Evolutionary conservation across 2,888 invertebrate genomes (phyloP), one percentile per base, ranked within the genome.

Genomic region (Steinernema hermaphroditum): DNA sequence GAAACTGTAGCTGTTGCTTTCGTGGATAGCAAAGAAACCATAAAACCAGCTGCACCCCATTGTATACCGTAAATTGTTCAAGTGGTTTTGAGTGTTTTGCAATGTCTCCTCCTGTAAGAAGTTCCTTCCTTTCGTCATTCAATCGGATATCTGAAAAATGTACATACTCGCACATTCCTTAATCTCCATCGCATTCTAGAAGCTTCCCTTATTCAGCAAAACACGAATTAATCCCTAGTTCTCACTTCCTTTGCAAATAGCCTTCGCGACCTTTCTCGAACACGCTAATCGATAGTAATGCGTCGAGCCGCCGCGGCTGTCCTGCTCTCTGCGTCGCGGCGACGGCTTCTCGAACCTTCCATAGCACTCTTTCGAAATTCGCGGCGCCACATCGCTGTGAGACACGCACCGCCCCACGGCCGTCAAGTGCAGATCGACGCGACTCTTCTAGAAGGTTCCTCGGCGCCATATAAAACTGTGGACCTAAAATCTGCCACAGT

Each of bases 401-500:
- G 54, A 54, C 24, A 22, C 54, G 22, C 29, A 6, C 54, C 6
- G 2, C 29, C 54, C 54, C 4, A n/a, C 16, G 9, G 46, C 46
- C 54, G 54, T 54, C 54, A 12, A 22, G 14, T 14, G 54, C n/a
- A 54, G 22, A 12, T 2, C 54, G 4, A 46, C 46, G 37, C 46
- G 54, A 22, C 24, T 27, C 37, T 68, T 68, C 68, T 68, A 68
- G 68, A 68, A 68, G 24, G 41, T 68, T 68, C 68, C 19, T 8
- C 57, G 8, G 24, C 4, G 27, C 22, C 57, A 16, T 46, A 32
- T 57, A 57, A 49, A n/a, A 24, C 27, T 57, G 57, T 14, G 8
- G 32, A 6, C 27, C 29, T 14, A 14, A 24, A 57, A 57, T 57
- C 6, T 9, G 57, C n/a, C 4, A 4, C 9, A 24, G 29, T 19